Base-by-base conservation (phyloP, 2,797 vertebrate species). In the Bucorvus abyssinicus region DNA sequence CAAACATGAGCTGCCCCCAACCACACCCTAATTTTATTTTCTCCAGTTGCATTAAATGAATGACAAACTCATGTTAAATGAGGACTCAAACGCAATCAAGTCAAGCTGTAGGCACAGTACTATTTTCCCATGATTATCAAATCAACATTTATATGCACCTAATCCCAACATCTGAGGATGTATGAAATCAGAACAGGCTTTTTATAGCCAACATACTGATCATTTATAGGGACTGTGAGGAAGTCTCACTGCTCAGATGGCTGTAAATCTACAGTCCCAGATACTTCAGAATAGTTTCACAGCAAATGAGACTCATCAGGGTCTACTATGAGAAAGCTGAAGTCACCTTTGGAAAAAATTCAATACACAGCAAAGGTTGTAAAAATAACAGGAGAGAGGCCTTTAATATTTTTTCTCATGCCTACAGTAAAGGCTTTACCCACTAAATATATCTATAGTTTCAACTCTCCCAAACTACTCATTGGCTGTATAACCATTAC, bases 1-100 rank as follows among this genome's bases (percentile, higher is more conserved):
- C 26, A 59, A 22, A 59, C 4, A 36, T 0, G 0, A n/a, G 26
- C 42, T 75, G 36, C 6, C 7, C 74, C n/a, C 26, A 38, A 2
- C 9, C 38, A 9, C 11, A 7, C 49, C 55, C 47, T 44, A 19
- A 93, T 55, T 91, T 76, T 30, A 11, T 22, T 76, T 73, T 77
- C 82, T 47, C 21, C 47, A 61, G 55, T 56, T 76, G 50, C 2
- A 12, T 24, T 47, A 24, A 65, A 50, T 22, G 9, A 74, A 29
- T 45, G 40, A 74, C 23, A 63, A 74, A 60, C 22, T 52, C 40
- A 74, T 13, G 17, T 29, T 83, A 82, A 75, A 70, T 40, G 17
- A 94, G 14, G 24, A 65, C 16, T 73, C 44, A 20, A 88, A 70
- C 36, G 8, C 1, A 80, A 91, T 11, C 20, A 14, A 73, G 17